Base-by-base conservation (phyloP, 2,113 vertebrate species). In the Terrapene triunguis region DNA sequence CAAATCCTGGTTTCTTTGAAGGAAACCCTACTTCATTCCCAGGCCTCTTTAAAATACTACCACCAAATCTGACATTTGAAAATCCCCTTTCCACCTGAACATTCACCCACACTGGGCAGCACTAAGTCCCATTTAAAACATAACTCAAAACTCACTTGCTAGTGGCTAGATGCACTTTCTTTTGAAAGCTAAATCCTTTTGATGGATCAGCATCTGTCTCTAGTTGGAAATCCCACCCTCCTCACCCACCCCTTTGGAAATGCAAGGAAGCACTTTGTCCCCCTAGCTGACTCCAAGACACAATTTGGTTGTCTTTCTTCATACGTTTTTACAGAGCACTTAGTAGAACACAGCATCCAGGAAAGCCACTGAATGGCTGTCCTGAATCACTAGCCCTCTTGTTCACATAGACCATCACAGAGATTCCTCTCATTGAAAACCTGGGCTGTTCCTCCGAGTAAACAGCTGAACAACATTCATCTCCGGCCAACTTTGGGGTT, bases 231-330 rank as follows among this genome's bases (percentile, higher is more conserved):
- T 44, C 24, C 54, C 76, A 85, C 38, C 38, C n/a, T 48, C 1
- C 0, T 82, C 59, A 5, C 2, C 0, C 2, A 24, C 82, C 10
- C 24, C 25, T 27, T 1, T 0, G 1, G 53, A 53, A 80, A 42
- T 38, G 16, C 47, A 32, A 69, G 62, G 65, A 83, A 78, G 79
- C 35, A 35, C 69, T n/a, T 87, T 2, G 0, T 65, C 38, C 53
- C 32, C 0, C 0, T 80, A 44, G 3, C 69, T 0, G 4, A 54
- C 82, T 87, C 55, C 48, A 62, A 78, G n/a, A 62, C 1, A 2
- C 13, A 11, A 54, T 44, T 32, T 17, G 84, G 59, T 51, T 62
- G 38, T 35, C 51, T 48, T 50, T 78, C 54, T 62, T 65, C 27
- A n/a, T 79, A 42, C 6, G 17, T 62, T 81, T 93, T 12, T 85